Base-by-base conservation (phyloP, 1,140 invertebrate genomes). In the Eulimnadia texana region DNA sequence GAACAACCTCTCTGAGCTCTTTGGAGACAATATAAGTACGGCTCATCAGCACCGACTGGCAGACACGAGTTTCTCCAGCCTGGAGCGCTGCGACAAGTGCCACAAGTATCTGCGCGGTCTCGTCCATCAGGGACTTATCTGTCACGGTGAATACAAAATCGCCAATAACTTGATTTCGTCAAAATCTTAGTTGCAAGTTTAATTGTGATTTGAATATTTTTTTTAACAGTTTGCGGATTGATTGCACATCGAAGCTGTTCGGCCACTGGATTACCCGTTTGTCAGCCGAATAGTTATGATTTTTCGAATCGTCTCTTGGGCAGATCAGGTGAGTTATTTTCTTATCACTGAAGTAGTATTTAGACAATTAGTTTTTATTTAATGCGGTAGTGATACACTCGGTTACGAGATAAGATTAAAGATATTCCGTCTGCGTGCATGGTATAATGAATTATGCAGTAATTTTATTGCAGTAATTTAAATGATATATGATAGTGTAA, bases 21-120 rank as follows among this genome's bases (percentile, higher is more conserved):
- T 29, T 33, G 61, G 57, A 23, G 58, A 64, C 11, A 63, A 28
- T 50, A 22, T 27, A 25, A 3, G n/a, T 27, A 60, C 61, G 11
- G 25, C 20, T 24, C 70, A 69, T 59, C 72, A 74, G 27, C 77
- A 82, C 67, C 72, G 79, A 66, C 78, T 86, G 67, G 71, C 79
- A 29, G 79, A 83, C 68, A 82, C 83, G 69, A 84, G 79, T 67
- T 86, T 86, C 71, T 80, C 79, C 61, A 76, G 77, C 42, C 73
- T 86, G 66, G 80, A 86, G 70, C 76, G 78, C 65, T 89, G 86
- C 73, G 81, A 84, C 70, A 81, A 84, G 72, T 89, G 86, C 74
- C 80, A 84, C 70, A 84, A 84, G 72, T 85, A 81, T 71, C 75
- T 87, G 53, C 75, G 82, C 64, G 84, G 84, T 29, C 72, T 86